Evolutionary conservation across 2,113 vertebrate species (phyloP).

Genomic region (Cheilinus undulatus): DNA sequence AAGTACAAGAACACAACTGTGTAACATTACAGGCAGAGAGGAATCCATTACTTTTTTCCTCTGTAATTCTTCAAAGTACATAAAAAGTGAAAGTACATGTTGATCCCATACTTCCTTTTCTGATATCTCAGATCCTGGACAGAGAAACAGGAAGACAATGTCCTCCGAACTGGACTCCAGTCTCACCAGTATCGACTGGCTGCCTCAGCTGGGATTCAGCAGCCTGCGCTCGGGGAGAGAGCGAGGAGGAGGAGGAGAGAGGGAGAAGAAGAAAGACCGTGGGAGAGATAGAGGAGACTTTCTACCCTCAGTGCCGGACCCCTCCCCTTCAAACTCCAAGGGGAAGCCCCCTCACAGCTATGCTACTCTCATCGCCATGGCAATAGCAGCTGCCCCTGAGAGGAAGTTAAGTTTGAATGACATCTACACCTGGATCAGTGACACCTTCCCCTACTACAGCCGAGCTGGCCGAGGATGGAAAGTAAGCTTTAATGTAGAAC

Average conservation of each 20-base stretch:
- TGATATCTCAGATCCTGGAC: slow-evolving; percentile 38
- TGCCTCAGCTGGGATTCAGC: slow-evolving; percentile 90
- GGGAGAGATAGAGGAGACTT: slow-evolving; percentile 84
- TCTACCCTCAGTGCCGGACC: slow-evolving; percentile 67
- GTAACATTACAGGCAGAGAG: slow-evolving; percentile 25
- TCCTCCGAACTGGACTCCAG: slow-evolving; percentile 96
- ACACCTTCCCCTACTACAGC: slow-evolving; percentile 95
- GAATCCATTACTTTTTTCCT: slow-evolving; percentile 6
- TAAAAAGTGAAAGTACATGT: slow-evolving; percentile 10
- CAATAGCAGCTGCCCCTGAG: slow-evolving; percentile 93
- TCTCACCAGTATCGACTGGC: slow-evolving; percentile 98
- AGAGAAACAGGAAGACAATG: slow-evolving; percentile 78
- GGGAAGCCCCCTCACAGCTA: slow-evolving; percentile 98
- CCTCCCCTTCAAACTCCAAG: slow-evolving; percentile 86
- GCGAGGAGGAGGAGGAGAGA: slow-evolving; percentile 82
- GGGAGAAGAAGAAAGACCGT: slow-evolving; percentile 86
- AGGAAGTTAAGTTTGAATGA: slow-evolving; percentile 96
- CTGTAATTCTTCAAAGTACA: slow-evolving; percentile 9
- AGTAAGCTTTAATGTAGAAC: slow-evolving; percentile 71
- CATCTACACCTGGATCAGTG: slow-evolving; percentile 99
- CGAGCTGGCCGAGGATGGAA: slow-evolving; percentile 97
- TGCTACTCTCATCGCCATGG: slow-evolving; percentile 95
- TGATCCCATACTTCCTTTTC: slow-evolving; percentile 17
- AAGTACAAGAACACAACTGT: slow-evolving; percentile 47
- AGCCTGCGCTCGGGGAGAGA: slow-evolving; percentile 93